Evolutionary conservation across 2,113 vertebrate genomes (phyloP), one percentile per base, ranked within the genome.

Genomic region (Lampris megalopsis): DNA sequence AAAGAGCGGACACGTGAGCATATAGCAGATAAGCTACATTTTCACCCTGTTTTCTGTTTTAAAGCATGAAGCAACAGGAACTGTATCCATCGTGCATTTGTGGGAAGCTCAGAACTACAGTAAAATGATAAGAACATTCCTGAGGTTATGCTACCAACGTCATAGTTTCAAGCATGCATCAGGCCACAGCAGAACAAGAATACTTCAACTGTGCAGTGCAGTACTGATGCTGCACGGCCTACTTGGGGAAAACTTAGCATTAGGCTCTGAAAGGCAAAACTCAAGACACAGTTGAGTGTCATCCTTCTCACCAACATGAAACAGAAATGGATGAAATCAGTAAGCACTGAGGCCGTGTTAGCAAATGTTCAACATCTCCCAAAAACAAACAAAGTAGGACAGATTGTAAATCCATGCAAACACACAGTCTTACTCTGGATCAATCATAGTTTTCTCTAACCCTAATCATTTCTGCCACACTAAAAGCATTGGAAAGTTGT

Each of bases 201-300:
- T 65, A 67, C 6, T 9, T 24, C 9, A 54, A 54, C 80, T 62
- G 81, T 67, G 80, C 71, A 69, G 83, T 10, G 38, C 54, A 64
- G 71, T 63, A 61, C 50, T 48, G 64, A 68, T 65, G 57, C 63
- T 53, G 79, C 37, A 60, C 63, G 58, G 79, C 37, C 36, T 41
- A 53, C 52, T n/a, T 24, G 24, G 3, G 13, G 52, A n/a, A 5
- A 54, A 24, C 11, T 54, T 54, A n/a, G 13, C 13, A 53, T 53
- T 53, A 4, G 13, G 13, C 9, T 53, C 24, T n/a, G 11, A 13
- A n/a, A n/a, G 49, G 49, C 10, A 52, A 8, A 52, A 10, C 13
- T 10, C 49, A 52, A 52, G 4, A 52, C 49, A 52, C 49, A 2
- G 49, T 52, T 52, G 13, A 52, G 9, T 10, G 9, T 13, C 49